Evolutionary conservation across 2,888 invertebrate species (phyloP), one percentile per base, ranked within the genome.

Genomic region (Caenorhabditis afra): DNA sequence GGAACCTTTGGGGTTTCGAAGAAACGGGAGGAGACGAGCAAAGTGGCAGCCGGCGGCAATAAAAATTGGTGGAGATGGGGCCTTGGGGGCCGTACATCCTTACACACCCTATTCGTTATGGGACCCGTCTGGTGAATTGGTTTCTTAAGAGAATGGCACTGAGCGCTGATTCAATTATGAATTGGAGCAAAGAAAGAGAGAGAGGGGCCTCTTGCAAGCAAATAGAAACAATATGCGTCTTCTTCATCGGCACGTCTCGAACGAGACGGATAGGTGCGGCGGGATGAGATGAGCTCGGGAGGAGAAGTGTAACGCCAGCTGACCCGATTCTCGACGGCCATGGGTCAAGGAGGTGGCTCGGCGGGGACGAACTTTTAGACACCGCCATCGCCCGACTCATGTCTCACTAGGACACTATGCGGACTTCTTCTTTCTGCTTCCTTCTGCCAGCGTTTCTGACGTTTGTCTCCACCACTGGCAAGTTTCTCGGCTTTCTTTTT

Each of bases 221-320:
- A 41, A 41, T 39, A 57, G 57, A 67, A 67, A 58, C 67, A 58
- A 67, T 67, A 58, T 58, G 47, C 18, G 47, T n/a, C n/a, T 41
- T 66, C 37, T 37, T 44, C 44, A 53, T 41, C 52, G 59, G 44
- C 58, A 37, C 62, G 37, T 7, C 23, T 57, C 57, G 18, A 57
- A 29, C 29, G 29, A 29, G 41, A 29, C n/a, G 8, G 49, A 16
- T n/a, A 45, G n/a, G 23, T 8, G 39, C 18, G 22, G 39, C 20
- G 44, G 57, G 68, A 59, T 35, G 59, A 66, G 45, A 35, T 23
- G 16, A 41, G 47, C 35, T 11, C 7, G 49, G 70, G 53, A 70
- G 44, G 61, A 47, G 39, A 11, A 53, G 71, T 71, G 71, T 71
- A 71, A 71, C 64, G 64, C 71, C 71, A 71, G 71, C 71, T 71